Percentiles rank a stretch among this genome's conserved stretches.
Conservation (phyloP, 2,797 vertebrate genomes). For the Peromyscus melanophrys region DNA sequence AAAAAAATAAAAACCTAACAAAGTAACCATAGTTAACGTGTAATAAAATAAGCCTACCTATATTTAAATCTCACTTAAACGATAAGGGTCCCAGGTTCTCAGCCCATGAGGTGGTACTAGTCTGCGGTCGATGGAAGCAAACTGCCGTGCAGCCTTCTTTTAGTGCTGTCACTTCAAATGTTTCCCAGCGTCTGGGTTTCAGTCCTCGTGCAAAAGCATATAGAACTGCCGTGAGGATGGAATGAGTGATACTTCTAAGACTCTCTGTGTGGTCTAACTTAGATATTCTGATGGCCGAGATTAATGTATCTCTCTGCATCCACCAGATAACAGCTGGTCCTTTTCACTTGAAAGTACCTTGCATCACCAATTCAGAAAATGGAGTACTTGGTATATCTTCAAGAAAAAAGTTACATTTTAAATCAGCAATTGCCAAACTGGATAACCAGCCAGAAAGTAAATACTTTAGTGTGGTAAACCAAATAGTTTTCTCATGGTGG, state of each 20-base stretch:
- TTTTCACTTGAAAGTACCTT: not conserved
- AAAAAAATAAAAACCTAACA: not conserved
- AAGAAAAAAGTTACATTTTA: slow-evolving; percentile 18
- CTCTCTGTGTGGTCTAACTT: not conserved
- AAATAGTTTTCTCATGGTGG: not conserved
- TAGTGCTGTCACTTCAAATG: not conserved
- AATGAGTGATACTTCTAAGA: not conserved
- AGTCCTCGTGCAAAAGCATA: not conserved
- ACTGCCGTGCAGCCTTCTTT: not conserved
- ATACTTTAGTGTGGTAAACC: not conserved
- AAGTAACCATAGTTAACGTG: not conserved
- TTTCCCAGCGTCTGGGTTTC: not conserved
- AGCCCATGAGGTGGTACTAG: not conserved
- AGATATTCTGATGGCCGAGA: not conserved
- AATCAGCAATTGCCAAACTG: not conserved
- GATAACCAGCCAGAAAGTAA: not conserved
- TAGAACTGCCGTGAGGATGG: not conserved
- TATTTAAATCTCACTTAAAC: not conserved
- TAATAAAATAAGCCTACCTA: not conserved
- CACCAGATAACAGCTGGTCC: not conserved
- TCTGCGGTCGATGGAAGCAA: not conserved
- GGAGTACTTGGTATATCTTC: not conserved
- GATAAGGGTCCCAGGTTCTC: not conserved
- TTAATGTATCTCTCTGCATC: not conserved
- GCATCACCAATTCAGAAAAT: not conserved